phyloP scores from a whole-genome alignment of 2,888 invertebrate species.

The Onthophagus sagittarius region DNA sequence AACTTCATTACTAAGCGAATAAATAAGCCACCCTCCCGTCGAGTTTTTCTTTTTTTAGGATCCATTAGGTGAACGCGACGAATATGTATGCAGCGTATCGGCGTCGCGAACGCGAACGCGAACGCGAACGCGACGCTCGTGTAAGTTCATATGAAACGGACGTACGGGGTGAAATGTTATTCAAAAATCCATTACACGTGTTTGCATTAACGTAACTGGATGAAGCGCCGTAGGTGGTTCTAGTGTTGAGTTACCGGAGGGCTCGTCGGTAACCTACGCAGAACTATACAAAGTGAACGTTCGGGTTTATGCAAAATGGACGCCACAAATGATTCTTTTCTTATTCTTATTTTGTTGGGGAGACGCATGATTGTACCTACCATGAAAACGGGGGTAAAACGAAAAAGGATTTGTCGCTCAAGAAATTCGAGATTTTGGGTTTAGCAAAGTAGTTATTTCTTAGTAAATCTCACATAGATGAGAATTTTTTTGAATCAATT shows the following conservation, averaged over 20 bases:
- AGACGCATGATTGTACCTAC: slow-evolving; percentile 2
- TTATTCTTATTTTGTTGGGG: slow-evolving; percentile 7
- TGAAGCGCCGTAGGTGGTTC: slow-evolving; percentile 2
- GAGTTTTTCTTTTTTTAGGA: background rate
- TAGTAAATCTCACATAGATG: no score
- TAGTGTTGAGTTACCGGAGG: background rate
- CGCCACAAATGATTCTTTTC: slow-evolving; percentile 4
- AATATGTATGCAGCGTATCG: background rate
- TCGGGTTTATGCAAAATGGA: slow-evolving; percentile 10
- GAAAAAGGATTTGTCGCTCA: no score
- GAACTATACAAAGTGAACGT: background rate
- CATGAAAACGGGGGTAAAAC: background rate
- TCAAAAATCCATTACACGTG: slow-evolving; percentile 11
- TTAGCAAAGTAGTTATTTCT: background rate
- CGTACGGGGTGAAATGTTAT: slow-evolving; percentile 1
- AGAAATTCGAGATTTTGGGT: background rate
- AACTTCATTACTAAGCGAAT: no score
- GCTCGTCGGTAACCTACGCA: background rate
- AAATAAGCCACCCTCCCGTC: no score
- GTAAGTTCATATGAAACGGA: background rate
- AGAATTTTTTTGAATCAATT: no score
- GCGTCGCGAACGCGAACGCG: background rate
- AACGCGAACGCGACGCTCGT: background rate
- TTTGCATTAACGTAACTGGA: slow-evolving; percentile 11
- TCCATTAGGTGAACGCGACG: background rate